phyloP scores from a whole-genome alignment of 1,140 invertebrate species.

The Pantala flavescens region DNA sequence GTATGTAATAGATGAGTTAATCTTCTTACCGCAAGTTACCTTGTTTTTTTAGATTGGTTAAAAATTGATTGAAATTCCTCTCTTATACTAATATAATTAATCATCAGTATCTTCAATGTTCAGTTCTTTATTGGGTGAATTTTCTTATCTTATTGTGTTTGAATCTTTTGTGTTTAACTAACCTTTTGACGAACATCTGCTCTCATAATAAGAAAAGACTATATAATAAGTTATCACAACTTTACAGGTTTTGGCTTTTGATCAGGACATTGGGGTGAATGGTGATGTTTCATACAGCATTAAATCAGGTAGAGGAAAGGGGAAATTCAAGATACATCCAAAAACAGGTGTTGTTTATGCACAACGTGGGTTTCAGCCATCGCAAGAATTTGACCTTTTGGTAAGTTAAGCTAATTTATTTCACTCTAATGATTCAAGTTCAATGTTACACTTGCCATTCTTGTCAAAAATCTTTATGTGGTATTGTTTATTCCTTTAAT shows the following conservation, averaged over 20 bases:
- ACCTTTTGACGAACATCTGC: constrained; percentile 10
- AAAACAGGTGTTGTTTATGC: constrained; percentile 69
- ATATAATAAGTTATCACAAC: constrained; percentile 12
- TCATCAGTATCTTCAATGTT: not conserved
- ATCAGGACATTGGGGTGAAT: constrained; percentile 71
- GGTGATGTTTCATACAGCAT: constrained; percentile 69
- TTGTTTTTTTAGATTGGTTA: not conserved
- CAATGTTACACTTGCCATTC: too few relatives aligned
- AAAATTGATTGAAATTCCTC: not conserved
- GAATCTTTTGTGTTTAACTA: not conserved
- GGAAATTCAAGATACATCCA: constrained; percentile 67
- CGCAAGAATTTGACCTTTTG: constrained; percentile 66
- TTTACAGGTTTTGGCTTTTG: constrained; percentile 68
- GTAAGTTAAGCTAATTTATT: constrained; percentile 39
- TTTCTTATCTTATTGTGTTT: not conserved
- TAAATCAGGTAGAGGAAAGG: constrained; percentile 59
- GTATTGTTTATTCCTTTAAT: too few relatives aligned
- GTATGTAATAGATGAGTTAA: constrained; percentile 10
- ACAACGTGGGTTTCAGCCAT: constrained; percentile 52
- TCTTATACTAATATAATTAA: not conserved
- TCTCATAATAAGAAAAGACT: not conserved
- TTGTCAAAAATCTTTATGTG: too few relatives aligned
- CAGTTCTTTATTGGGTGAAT: constrained; percentile 10
- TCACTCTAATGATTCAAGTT: too few relatives aligned
- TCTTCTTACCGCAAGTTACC: not conserved